Evolutionary conservation across 2,888 invertebrate genomes (phyloP).

Genomic region (Hipparchia sbordonii): DNA sequence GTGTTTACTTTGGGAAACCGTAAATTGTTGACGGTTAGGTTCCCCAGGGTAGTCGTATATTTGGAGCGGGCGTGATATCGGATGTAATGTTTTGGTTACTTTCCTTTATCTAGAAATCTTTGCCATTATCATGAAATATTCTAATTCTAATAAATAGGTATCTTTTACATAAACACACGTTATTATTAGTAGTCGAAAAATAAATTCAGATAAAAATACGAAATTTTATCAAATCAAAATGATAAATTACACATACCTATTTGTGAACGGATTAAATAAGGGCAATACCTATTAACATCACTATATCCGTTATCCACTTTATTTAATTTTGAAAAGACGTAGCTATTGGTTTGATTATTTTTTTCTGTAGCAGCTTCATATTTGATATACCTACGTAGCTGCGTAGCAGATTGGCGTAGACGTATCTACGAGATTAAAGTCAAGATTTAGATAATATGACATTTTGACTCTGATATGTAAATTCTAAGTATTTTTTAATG

Average conservation of each 20-base stretch:
- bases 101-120: conserved; percentile 5
- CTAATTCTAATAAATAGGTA: background rate
- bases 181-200: background rate
- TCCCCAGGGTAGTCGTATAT: conserved; percentile 29
- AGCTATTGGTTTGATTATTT: conserved; percentile 20
- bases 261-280: background rate
- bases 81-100: conserved; percentile 29
- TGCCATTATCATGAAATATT: background rate
- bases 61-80: conserved; percentile 32
- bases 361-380: conserved; percentile 29
- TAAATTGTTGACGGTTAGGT: conserved; percentile 40
- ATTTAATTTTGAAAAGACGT: background rate
- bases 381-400: conserved; percentile 24
- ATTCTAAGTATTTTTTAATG: too few relatives aligned
- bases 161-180: background rate
- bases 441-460: background rate
- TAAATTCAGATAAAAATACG: background rate
- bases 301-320: background rate
- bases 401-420: conserved; percentile 50
- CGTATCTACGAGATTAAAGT: conserved; percentile 35
- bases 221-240: background rate
- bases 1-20: conserved; percentile 34
- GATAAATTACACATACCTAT: background rate
- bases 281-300: background rate
- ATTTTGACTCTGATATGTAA: too few relatives aligned